A percentile compares a stretch with the other conserved stretches of the same genome.
These are phyloP conservation scores for Pseudobourletiella spinata DNA, from an alignment of 1,140 invertebrate species.

Conservation along the genomic window DNA sequence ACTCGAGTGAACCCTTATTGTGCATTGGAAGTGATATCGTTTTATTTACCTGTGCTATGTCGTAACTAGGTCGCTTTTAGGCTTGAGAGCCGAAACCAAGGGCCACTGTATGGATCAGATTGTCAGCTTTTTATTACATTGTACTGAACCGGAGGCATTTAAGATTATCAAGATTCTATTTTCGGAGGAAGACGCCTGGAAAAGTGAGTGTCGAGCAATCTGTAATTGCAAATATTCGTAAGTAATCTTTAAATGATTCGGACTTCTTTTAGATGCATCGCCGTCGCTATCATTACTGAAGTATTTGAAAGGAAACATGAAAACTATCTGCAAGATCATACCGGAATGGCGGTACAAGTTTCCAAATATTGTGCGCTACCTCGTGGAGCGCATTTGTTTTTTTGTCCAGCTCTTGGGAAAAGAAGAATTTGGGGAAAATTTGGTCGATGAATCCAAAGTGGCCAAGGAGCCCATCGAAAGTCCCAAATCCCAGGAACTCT, in stretches of 20 bases:
- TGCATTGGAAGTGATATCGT: no score
- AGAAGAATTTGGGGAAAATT: background rate
- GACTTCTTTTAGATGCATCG: background rate
- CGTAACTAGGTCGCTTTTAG: background rate
- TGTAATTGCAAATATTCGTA: background rate
- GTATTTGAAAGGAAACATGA: background rate
- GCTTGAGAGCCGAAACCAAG: background rate
- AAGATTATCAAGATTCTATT: background rate
- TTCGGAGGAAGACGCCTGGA: background rate
- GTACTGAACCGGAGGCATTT: background rate
- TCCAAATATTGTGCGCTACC: background rate
- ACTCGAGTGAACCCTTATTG: no score
- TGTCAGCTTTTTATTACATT: background rate
- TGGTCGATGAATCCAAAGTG: background rate
- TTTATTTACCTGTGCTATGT: background rate
- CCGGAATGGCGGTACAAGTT: background rate
- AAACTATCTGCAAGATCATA: background rate
- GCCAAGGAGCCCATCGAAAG: background rate
- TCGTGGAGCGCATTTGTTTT: background rate
- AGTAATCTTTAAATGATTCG: background rate
- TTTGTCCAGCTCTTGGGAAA: background rate
- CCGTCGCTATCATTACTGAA: background rate
- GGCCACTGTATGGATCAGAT: background rate
- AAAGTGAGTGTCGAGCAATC: background rate
- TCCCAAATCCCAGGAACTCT: background rate